These are phyloP conservation scores for Ailuropoda melanoleuca DNA, from an alignment of 2,113 vertebrate species.

Conservation along the genomic window DNA sequence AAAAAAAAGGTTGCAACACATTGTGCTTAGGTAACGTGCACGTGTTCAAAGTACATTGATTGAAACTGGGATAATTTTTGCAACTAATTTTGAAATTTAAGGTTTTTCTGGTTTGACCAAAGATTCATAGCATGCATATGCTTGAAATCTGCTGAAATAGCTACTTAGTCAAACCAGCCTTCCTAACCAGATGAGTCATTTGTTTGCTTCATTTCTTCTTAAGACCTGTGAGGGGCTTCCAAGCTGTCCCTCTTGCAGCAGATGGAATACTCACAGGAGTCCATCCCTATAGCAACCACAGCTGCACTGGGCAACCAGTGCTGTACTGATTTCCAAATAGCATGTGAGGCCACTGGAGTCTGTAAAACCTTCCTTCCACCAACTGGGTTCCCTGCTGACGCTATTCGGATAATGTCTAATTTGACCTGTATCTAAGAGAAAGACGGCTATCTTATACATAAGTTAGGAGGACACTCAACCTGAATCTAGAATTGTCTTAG, in stretches of 20 bases:
- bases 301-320: slow-evolving; percentile 73
- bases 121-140: not conserved
- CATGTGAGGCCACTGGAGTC: slow-evolving; percentile 67
- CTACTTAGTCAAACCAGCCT: slow-evolving; percentile 56
- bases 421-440: slow-evolving; percentile 61
- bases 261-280: slow-evolving; percentile 81
- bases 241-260: slow-evolving; percentile 77
- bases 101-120: not conserved
- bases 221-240: slow-evolving; percentile 62
- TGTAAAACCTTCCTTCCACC: slow-evolving; percentile 50
- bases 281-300: slow-evolving; percentile 79
- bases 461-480: not conserved
- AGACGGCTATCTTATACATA: not conserved
- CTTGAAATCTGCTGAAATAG: slow-evolving; percentile 31
- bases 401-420: slow-evolving; percentile 45
- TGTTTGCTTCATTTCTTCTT: slow-evolving; percentile 72
- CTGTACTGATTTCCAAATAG: slow-evolving; percentile 77
- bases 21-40: not conserved
- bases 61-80: slow-evolving; percentile 4
- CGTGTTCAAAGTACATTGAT: not conserved
- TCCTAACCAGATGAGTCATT: slow-evolving; percentile 71
- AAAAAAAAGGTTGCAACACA: not conserved
- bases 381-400: slow-evolving; percentile 52
- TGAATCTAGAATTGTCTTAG: slow-evolving; percentile 22
- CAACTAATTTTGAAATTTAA: slow-evolving; percentile 25